Evolutionary conservation across 1,140 invertebrate genomes (phyloP).

Genomic region (Harlomillsia oculata): DNA sequence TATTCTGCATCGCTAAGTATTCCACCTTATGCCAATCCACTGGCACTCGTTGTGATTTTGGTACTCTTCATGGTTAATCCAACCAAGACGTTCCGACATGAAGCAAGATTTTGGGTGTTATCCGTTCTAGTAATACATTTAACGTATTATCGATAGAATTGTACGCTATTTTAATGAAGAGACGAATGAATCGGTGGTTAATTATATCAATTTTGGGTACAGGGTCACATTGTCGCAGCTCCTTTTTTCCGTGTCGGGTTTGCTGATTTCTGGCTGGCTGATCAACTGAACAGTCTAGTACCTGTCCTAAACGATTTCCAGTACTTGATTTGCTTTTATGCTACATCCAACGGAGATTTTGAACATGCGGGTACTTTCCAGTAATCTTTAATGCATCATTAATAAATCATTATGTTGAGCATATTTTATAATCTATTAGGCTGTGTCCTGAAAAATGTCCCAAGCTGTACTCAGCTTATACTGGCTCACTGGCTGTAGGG

Average conservation of each 20-base stretch:
- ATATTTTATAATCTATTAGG: neutral
- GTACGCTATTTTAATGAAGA: too few species aligned
- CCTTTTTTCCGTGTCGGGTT: conserved; percentile 94
- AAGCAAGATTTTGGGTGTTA: conserved; percentile 74
- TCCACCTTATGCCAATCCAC: conserved; percentile 80
- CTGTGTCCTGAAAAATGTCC: neutral
- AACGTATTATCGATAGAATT: too few species aligned
- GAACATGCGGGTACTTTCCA: conserved; percentile 16
- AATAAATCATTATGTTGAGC: neutral
- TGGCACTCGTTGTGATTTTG: conserved; percentile 78
- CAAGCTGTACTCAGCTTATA: neutral
- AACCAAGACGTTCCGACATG: conserved; percentile 79
- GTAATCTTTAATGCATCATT: neutral
- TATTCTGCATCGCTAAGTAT: conserved; percentile 80
- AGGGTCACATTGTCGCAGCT: conserved; percentile 76
- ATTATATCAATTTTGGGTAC: conserved; percentile 36
- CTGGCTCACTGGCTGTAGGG: neutral
- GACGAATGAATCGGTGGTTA: too few species aligned
- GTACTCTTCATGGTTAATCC: conserved; percentile 84
- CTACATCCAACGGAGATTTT: conserved; percentile 43
- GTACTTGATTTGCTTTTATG: conserved; percentile 77
- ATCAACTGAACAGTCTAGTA: conserved; percentile 91
- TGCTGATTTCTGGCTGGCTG: conserved; percentile 99
- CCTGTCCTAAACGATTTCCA: conserved; percentile 87
- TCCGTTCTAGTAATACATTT: conserved; percentile 57